These are phyloP conservation scores for Gordius sp. DNA, from an alignment of 2,888 invertebrate species.

Conservation along the genomic window DNA sequence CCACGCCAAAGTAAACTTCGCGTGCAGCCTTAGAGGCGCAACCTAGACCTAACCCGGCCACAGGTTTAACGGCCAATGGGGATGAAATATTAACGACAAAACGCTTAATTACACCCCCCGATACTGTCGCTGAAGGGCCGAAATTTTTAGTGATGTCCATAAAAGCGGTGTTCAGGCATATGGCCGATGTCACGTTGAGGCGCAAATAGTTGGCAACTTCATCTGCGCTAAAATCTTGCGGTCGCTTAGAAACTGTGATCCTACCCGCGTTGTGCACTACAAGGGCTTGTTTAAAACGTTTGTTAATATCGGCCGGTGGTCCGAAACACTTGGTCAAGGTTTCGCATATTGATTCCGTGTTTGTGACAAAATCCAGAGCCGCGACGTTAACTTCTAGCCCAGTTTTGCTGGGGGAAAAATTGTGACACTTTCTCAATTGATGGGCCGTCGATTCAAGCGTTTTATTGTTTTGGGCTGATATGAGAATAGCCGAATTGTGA, in stretches of 20 bases:
- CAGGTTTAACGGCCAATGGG: background rate
- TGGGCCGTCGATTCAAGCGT: background rate
- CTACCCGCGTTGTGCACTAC: background rate
- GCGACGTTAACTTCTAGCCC: background rate
- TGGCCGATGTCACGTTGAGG: background rate
- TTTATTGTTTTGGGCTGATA: background rate
- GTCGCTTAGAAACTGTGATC: background rate
- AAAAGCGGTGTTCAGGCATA: background rate
- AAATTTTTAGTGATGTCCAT: background rate
- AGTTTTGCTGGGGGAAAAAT: background rate
- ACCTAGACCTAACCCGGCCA: background rate
- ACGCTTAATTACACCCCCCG: background rate
- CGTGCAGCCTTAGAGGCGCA: background rate
- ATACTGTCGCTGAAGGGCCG: background rate
- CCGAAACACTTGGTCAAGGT: background rate
- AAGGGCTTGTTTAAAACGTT: background rate
- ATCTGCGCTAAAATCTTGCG: conserved; percentile 8
- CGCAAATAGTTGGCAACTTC: background rate
- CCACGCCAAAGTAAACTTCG: background rate
- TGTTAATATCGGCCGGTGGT: background rate
- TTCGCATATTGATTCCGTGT: background rate
- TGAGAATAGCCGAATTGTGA: background rate
- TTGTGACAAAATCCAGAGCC: background rate
- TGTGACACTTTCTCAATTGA: background rate
- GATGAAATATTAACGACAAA: background rate